Percentiles rank a stretch among this genome's conserved stretches.
phyloP scores from a whole-genome alignment of 2,113 vertebrate genomes.

The Gavia stellata region DNA sequence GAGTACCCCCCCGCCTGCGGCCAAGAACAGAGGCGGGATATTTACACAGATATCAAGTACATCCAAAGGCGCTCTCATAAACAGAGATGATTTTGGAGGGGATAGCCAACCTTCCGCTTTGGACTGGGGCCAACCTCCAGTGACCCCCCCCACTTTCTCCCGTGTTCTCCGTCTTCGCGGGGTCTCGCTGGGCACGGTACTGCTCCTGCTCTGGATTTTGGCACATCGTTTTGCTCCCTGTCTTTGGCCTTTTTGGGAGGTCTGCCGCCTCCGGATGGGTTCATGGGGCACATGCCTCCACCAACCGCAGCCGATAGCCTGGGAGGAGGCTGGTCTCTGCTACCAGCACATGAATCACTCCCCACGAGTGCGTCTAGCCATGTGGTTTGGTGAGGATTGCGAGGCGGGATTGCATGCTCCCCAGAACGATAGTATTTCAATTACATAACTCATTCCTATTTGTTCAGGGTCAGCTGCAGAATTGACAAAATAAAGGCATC shows the following conservation, averaged over 20 bases:
- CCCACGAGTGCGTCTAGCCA: fast-evolving
- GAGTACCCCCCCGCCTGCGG: fast-evolving
- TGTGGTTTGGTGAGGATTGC: neutral
- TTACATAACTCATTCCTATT: neutral
- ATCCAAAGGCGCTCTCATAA: neutral
- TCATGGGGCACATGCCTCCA: neutral
- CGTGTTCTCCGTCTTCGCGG: fast-evolving
- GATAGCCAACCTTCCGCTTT: neutral
- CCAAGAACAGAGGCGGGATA: neutral
- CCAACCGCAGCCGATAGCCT: neutral
- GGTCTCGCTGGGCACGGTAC: fast-evolving
- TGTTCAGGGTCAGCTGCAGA: neutral
- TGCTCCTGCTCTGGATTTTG: fast-evolving
- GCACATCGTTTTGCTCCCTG: neutral
- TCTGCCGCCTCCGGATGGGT: neutral
- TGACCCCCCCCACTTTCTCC: neutral
- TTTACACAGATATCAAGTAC: neutral
- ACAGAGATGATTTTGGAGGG: neutral
- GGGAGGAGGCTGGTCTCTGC: neutral
- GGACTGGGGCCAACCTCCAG: neutral
- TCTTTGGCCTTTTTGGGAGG: neutral
- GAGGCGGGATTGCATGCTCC: neutral
- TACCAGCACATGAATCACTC: neutral
- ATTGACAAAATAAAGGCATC: neutral
- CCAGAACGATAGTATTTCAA: neutral